Evolutionary conservation across 2,797 vertebrate genomes (phyloP).

Genomic region (Notamacropus eugenii): DNA sequence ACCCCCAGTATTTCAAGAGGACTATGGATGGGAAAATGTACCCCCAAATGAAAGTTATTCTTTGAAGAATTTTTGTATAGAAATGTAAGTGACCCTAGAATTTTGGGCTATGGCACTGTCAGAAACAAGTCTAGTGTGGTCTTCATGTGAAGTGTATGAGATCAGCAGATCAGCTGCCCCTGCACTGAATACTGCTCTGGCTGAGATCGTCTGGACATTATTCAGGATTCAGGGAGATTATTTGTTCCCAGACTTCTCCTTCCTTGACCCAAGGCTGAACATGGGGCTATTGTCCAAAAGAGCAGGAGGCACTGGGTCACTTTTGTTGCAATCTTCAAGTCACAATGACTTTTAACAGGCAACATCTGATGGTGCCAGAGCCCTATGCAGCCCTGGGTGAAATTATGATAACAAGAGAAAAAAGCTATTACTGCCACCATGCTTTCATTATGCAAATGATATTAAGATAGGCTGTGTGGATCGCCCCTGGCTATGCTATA

Average conservation of each 20-base stretch:
- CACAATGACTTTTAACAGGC: slow-evolving; percentile 86
- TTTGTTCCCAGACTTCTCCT: background rate
- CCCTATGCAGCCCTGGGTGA: slow-evolving; percentile 97
- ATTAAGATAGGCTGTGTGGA: slow-evolving; percentile 95
- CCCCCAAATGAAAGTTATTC: background rate
- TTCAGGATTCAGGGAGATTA: background rate
- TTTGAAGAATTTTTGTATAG: background rate
- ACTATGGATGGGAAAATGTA: background rate
- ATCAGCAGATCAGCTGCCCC: background rate
- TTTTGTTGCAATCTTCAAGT: slow-evolving; percentile 81
- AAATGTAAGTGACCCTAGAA: background rate
- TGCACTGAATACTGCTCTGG: background rate
- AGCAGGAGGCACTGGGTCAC: slow-evolving; percentile 77
- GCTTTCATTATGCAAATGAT: slow-evolving; percentile 99
- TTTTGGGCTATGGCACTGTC: background rate
- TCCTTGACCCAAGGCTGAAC: background rate
- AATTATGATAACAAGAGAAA: slow-evolving; percentile 99
- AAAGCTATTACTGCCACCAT: slow-evolving; percentile 99
- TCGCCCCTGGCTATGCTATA: slow-evolving; percentile 95
- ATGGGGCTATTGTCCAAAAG: accelerated
- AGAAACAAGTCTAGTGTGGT: slow-evolving; percentile 6
- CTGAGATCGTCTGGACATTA: background rate
- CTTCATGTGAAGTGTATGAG: background rate
- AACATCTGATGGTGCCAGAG: slow-evolving; percentile 92
- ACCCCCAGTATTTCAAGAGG: background rate